Percentiles rank a stretch among this genome's conserved stretches.
These are phyloP conservation scores for Ophonus ardosiacus DNA, from an alignment of 2,888 invertebrate species.

Conservation along the genomic window DNA sequence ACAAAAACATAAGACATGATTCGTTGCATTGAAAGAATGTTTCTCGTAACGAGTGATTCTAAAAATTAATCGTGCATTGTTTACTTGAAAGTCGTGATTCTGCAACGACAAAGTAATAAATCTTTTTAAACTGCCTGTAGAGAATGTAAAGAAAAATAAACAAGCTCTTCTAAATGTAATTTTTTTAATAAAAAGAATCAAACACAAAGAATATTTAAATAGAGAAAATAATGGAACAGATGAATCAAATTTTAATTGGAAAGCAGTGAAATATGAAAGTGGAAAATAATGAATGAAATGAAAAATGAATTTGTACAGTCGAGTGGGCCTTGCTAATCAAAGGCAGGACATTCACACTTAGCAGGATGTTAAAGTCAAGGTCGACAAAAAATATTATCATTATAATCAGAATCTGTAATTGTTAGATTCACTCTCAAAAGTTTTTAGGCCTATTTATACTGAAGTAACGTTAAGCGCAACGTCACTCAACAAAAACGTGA, in stretches of 20 bases:
- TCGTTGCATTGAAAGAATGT: constrained; percentile 20
- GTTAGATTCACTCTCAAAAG: not conserved
- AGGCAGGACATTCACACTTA: not conserved
- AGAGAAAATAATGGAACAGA: not conserved
- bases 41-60: constrained; percentile 17
- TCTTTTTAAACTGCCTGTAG: not conserved
- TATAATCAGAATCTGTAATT: not conserved
- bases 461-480: no score
- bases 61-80: constrained; percentile 33
- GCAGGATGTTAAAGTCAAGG: not conserved
- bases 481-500: no score
- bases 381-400: not conserved
- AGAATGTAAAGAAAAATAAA: not conserved
- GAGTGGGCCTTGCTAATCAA: not conserved
- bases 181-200: not conserved
- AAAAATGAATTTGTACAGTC: not conserved
- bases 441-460: no score
- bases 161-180: not conserved
- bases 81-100: not conserved
- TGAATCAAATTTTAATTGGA: not conserved
- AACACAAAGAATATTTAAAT: not conserved
- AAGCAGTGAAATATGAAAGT: no score
- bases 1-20: not conserved
- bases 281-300: not conserved
- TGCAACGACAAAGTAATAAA: constrained; percentile 1